phyloP scores from a whole-genome alignment of 92 coral and sea anemone genomes.

The Umimayanthus chanpuru region DNA sequence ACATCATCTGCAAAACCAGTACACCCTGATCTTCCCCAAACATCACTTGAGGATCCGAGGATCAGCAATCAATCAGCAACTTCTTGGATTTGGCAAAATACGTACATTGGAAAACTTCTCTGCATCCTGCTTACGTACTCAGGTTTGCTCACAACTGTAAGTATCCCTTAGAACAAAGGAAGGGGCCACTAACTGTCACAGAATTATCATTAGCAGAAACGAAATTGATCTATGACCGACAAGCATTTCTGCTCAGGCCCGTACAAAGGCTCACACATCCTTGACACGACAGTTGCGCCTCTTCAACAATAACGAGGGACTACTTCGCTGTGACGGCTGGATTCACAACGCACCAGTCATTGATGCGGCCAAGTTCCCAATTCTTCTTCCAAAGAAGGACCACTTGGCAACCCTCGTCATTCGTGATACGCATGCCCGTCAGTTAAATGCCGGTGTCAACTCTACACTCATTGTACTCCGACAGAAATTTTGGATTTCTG shows the following conservation, averaged over 20 bases:
- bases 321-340: slow-evolving; percentile 62
- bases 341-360: slow-evolving; percentile 54
- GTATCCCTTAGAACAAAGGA: slow-evolving; percentile 4
- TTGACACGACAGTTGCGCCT: slow-evolving; percentile 48
- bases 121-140: slow-evolving; percentile 44
- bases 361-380: slow-evolving; percentile 49
- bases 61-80: slow-evolving; percentile 43
- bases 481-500: slow-evolving; percentile 59
- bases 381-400: slow-evolving; percentile 46
- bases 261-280: slow-evolving; percentile 28
- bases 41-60: not conserved
- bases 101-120: slow-evolving; percentile 34
- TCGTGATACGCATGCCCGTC: slow-evolving; percentile 42
- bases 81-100: slow-evolving; percentile 35
- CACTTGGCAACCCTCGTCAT: slow-evolving; percentile 49
- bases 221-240: slow-evolving; percentile 45
- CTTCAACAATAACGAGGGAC: slow-evolving; percentile 42
- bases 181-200: slow-evolving; percentile 33
- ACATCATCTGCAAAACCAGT: not conserved
- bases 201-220: slow-evolving; percentile 44
- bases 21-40: not conserved
- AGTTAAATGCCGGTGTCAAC: slow-evolving; percentile 56
- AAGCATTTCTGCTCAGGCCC: not conserved
- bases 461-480: slow-evolving; percentile 58
- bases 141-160: slow-evolving; percentile 46